Conservation (phyloP, 2,113 vertebrate species). For the Silurus glanis region DNA sequence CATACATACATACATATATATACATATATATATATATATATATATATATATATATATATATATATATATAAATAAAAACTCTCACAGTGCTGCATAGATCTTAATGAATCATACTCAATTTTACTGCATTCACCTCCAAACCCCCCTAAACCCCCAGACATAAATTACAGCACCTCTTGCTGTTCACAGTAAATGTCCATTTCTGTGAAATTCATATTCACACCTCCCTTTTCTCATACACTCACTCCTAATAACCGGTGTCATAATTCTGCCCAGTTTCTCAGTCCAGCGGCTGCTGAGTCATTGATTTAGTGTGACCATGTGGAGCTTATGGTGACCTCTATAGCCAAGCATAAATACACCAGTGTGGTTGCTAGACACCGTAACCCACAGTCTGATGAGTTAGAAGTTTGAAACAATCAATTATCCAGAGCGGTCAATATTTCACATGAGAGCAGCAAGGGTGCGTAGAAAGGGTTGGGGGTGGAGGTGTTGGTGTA, state of each 20-base stretch:
- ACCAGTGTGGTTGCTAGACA: slow-evolving; percentile 43
- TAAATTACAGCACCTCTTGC: background rate
- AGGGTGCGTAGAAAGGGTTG: background rate
- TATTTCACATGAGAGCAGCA: slow-evolving; percentile 67
- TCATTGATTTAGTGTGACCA: slow-evolving; percentile 40
- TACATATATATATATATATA: no score
- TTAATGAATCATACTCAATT: background rate
- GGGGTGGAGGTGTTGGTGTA: slow-evolving; percentile 14
- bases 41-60: no score
- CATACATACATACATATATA: no score
- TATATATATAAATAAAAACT: background rate
- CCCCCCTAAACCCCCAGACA: background rate
- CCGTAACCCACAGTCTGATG: slow-evolving; percentile 61
- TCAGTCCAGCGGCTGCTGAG: slow-evolving; percentile 3
- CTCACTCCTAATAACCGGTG: slow-evolving; percentile 2
- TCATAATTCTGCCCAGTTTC: slow-evolving; percentile 35
- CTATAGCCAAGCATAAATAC: slow-evolving; percentile 34
- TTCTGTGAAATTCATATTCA: slow-evolving; percentile 20
- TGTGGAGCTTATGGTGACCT: slow-evolving; percentile 19
- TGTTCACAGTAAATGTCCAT: slow-evolving; percentile 6
- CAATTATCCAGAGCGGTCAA: slow-evolving; percentile 73
- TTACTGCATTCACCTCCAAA: background rate
- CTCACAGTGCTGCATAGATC: background rate
- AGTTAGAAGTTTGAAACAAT: slow-evolving; percentile 75
- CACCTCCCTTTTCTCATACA: background rate